Conservation (phyloP, 1,140 invertebrate genomes). For the Drosophila murphyi region DNA sequence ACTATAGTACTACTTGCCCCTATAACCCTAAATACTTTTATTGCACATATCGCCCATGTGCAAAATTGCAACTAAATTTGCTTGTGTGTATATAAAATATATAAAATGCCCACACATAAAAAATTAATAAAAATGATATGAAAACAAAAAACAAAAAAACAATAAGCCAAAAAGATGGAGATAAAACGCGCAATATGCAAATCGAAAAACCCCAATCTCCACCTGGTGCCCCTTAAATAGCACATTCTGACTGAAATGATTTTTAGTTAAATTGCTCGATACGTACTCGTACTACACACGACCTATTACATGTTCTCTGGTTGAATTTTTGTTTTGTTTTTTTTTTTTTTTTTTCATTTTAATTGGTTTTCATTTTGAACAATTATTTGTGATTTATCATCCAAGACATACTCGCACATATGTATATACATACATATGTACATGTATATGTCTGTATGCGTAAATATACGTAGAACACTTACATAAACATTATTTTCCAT, state of each 20-base stretch:
- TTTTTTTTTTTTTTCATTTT: conserved; percentile 56
- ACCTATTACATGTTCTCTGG: conserved; percentile 37
- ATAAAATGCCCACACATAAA: conserved; percentile 11
- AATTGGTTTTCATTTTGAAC: conserved; percentile 74
- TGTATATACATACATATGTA: conserved; percentile 53
- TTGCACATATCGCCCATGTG: conserved; percentile 26
- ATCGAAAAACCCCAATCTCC: conserved; percentile 5
- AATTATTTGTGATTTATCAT: conserved; percentile 74
- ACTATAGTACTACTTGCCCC: conserved; percentile 40
- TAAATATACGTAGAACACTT: conserved; percentile 1
- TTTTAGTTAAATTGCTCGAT: conserved; percentile 58
- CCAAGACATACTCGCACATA: conserved; percentile 62
- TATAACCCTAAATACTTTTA: conserved; percentile 30
- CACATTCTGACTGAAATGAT: conserved; percentile 35
- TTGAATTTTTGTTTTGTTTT: too few relatives aligned
- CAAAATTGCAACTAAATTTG: not conserved
- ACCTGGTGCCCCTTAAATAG: conserved; percentile 24
- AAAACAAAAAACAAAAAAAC: conserved; percentile 2
- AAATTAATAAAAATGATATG: conserved; percentile 7
- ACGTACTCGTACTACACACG: conserved; percentile 21
- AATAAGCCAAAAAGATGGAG: conserved; percentile 15
- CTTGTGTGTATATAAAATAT: conserved; percentile 17
- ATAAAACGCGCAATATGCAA: conserved; percentile 24
- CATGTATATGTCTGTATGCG: conserved; percentile 7
- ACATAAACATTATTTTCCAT: conserved; percentile 55